Conservation (phyloP, 2,113 vertebrate species). For the Balaeniceps rex region DNA sequence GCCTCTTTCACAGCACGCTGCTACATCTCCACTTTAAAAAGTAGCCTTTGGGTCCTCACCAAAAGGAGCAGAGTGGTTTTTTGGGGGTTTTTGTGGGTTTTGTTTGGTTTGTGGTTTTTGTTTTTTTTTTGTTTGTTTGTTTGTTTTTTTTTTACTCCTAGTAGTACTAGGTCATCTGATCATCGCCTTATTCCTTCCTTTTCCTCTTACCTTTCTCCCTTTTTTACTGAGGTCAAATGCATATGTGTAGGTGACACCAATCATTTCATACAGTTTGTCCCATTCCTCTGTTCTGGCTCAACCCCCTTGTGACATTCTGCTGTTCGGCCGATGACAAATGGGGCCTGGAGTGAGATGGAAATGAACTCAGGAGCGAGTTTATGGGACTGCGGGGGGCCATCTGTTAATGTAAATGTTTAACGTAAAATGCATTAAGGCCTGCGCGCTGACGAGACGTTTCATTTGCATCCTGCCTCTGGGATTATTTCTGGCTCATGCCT, state of each 20-base stretch:
- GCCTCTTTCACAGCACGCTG: not conserved
- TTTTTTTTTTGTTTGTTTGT: not conserved
- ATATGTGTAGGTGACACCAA: constrained; percentile 46
- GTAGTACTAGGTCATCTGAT: not conserved
- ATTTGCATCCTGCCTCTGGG: constrained; percentile 68
- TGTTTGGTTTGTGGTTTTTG: too few species aligned
- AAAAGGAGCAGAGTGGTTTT: not conserved
- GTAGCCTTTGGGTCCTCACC: not conserved
- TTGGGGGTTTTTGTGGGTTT: not conserved
- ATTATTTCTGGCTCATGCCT: constrained; percentile 55
- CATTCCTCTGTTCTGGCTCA: constrained; percentile 52
- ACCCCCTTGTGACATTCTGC: constrained; percentile 46
- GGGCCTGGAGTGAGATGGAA: constrained; percentile 59
- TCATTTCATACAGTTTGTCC: constrained; percentile 33
- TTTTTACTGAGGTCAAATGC: constrained; percentile 53
- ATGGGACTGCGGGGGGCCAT: constrained; percentile 74
- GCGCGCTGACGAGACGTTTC: constrained; percentile 69
- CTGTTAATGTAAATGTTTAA: constrained; percentile 83
- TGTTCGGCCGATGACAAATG: constrained; percentile 59
- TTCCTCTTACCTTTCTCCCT: not conserved
- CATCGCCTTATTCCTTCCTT: not conserved
- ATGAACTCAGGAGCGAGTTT: constrained; percentile 70
- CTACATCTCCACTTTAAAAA: not conserved
- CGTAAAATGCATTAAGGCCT: constrained; percentile 69
- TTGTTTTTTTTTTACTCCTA: not conserved